Evolutionary conservation across 1,140 invertebrate genomes (phyloP).

Genomic region (Macrostomum lignano): DNA sequence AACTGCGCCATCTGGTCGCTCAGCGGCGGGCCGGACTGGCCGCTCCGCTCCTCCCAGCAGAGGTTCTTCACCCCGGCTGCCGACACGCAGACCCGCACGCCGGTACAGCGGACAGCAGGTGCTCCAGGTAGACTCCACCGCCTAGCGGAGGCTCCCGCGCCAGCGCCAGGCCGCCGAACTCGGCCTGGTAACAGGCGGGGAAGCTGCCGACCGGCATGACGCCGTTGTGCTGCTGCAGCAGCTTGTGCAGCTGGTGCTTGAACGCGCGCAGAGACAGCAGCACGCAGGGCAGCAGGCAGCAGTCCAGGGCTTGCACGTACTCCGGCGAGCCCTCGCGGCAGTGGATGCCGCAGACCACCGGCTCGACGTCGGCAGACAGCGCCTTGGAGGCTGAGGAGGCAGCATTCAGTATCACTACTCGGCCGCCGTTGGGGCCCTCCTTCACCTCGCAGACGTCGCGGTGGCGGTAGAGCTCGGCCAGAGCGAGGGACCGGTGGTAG

Average conservation of each 20-base stretch:
- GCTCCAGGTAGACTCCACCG: constrained; percentile 49
- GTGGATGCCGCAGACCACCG: constrained; percentile 26
- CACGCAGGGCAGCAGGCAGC: constrained; percentile 37
- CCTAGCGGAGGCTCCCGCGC: constrained; percentile 22
- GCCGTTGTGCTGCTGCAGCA: constrained; percentile 41
- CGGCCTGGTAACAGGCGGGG: constrained; percentile 43
- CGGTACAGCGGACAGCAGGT: constrained; percentile 51
- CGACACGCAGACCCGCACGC: constrained; percentile 35
- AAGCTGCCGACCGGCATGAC: constrained; percentile 43
- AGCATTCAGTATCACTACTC: too few species aligned
- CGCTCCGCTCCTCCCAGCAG: constrained; percentile 20
- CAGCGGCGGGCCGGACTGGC: too few species aligned
- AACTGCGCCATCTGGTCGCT: constrained; percentile 30
- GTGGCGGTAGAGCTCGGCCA: too few species aligned
- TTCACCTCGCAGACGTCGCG: too few species aligned
- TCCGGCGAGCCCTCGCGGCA: constrained; percentile 16
- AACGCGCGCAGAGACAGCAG: constrained; percentile 38
- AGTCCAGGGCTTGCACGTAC: constrained; percentile 16
- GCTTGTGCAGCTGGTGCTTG: constrained; percentile 34
- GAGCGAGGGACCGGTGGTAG: too few species aligned
- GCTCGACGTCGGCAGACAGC: constrained; percentile 17
- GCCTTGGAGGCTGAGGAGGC: too few species aligned
- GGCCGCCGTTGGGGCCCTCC: too few species aligned
- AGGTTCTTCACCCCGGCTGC: constrained; percentile 28
- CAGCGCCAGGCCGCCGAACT: too few species aligned